Percentiles rank a stretch among this genome's conserved stretches.
These are phyloP conservation scores for Macquaria ambigua DNA, from an alignment of 2,113 vertebrate species.

Conservation along the genomic window DNA sequence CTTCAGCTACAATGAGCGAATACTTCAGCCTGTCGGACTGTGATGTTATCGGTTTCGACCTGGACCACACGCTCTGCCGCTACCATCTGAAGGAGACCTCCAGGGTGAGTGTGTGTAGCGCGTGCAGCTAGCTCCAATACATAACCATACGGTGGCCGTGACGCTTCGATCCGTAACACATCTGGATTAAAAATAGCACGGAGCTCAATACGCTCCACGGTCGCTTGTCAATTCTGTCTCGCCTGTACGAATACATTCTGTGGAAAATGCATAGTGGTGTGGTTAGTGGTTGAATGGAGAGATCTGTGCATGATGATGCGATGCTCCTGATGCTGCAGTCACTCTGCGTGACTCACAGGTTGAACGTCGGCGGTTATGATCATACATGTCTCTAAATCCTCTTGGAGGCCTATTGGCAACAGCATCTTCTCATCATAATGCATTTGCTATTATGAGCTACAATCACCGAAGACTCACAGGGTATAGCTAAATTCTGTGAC, in stretches of 20 bases:
- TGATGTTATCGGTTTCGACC: constrained; percentile 92
- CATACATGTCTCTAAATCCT: constrained; percentile 3
- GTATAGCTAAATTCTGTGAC: background rate
- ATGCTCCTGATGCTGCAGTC: constrained; percentile 60
- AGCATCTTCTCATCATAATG: background rate
- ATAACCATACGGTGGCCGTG: constrained; percentile 39
- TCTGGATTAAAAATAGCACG: constrained; percentile 48
- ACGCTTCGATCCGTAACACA: constrained; percentile 42
- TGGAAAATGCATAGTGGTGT: background rate
- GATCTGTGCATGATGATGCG: constrained; percentile 5
- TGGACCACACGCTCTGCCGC: constrained; percentile 94
- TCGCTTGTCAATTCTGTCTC: background rate
- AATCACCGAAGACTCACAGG: background rate
- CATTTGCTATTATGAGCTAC: background rate
- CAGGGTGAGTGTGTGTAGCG: constrained; percentile 86
- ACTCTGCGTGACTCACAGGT: constrained; percentile 64
- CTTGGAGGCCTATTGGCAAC: constrained; percentile 1
- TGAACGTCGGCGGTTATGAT: constrained; percentile 37
- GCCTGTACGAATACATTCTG: background rate
- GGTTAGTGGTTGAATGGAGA: background rate
- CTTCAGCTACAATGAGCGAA: constrained; percentile 83
- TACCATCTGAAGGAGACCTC: constrained; percentile 91
- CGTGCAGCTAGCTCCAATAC: constrained; percentile 24
- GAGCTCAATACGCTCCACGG: background rate
- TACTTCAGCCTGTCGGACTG: constrained; percentile 89